phyloP scores from a whole-genome alignment of 2,113 vertebrate species.

The Psophia crepitans region DNA sequence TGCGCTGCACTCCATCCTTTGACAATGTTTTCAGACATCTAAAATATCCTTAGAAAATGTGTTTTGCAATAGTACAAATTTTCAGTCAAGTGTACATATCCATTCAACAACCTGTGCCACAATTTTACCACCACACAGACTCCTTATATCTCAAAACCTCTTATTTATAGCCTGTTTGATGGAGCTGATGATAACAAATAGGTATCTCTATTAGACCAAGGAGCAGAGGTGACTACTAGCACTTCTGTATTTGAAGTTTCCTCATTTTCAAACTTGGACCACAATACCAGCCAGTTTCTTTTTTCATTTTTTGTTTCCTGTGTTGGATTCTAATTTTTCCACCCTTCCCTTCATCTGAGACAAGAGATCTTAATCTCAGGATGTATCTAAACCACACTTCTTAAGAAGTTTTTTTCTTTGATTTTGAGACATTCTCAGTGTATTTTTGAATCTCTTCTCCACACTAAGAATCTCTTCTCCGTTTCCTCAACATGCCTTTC shows the following conservation, averaged over 20 bases:
- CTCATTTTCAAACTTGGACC: background rate
- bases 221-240: background rate
- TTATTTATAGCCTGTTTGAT: background rate
- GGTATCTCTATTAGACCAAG: fast-evolving
- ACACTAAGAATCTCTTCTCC: background rate
- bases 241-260: background rate
- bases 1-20: background rate
- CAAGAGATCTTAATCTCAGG: background rate
- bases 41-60: background rate
- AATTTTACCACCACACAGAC: background rate
- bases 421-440: background rate
- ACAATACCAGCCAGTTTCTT: background rate
- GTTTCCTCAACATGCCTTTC: background rate
- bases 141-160: background rate
- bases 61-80: background rate
- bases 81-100: background rate
- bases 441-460: background rate
- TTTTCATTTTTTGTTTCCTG: background rate
- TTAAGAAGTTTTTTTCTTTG: background rate
- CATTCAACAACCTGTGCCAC: background rate
- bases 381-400: background rate
- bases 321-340: background rate
- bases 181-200: background rate
- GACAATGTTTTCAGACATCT: background rate
- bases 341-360: background rate